Evolutionary conservation across 1,140 invertebrate genomes (phyloP).

Genomic region (Venustaconcha ellipsiformis): DNA sequence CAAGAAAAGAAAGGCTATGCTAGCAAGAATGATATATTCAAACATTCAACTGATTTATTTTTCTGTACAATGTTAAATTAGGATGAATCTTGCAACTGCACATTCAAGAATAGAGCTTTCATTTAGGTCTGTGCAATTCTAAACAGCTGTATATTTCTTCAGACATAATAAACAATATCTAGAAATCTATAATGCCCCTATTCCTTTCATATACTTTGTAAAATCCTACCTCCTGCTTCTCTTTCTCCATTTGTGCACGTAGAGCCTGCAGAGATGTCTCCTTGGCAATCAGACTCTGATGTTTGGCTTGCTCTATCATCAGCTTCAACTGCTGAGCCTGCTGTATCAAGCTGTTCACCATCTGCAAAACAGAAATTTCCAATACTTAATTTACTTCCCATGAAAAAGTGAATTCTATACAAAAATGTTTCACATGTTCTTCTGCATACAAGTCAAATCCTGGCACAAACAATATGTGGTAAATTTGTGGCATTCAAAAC

Average conservation of each 20-base stretch:
- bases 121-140: neutral
- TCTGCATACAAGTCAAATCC: neutral
- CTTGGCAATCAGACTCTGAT: constrained; percentile 60
- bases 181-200: neutral
- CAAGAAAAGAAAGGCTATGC: too few species aligned
- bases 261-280: constrained; percentile 64
- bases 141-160: neutral
- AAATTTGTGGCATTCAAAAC: too few species aligned
- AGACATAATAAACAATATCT: neutral
- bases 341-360: constrained; percentile 66
- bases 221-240: constrained; percentile 72
- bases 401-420: neutral
- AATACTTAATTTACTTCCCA: neutral
- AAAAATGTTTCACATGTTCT: neutral
- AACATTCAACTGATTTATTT: too few species aligned
- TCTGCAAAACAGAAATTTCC: constrained; percentile 45
- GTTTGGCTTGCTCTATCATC: constrained; percentile 67
- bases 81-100: too few species aligned
- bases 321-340: constrained; percentile 67
- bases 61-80: too few species aligned
- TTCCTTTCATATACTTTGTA: neutral
- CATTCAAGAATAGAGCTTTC: too few species aligned
- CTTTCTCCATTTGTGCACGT: constrained; percentile 73
- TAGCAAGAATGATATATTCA: too few species aligned
- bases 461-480: too few species aligned